These are phyloP conservation scores for Acanthosepion esculentum DNA, from an alignment of 2,888 invertebrate species.

Conservation along the genomic window DNA sequence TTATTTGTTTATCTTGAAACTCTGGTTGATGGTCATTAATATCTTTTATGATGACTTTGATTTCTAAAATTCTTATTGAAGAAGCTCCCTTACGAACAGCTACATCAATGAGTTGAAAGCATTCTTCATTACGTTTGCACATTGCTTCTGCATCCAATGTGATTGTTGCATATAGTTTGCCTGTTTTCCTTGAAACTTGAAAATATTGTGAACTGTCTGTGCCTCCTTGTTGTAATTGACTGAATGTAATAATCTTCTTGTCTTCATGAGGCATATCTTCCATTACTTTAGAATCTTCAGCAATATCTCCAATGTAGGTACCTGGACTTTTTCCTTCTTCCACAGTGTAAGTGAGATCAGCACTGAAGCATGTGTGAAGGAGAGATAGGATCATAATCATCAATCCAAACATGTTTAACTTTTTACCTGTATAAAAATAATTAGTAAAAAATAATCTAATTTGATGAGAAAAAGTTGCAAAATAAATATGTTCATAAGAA, in stretches of 20 bases:
- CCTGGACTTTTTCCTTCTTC: neutral
- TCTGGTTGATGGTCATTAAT: neutral
- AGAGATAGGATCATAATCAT: neutral
- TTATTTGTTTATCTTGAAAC: neutral
- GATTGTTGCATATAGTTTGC: neutral
- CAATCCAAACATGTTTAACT: neutral
- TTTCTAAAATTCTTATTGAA: conserved; percentile 12
- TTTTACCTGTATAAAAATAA: neutral
- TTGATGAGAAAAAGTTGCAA: no score
- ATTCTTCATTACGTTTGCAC: neutral
- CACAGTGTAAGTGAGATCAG: neutral
- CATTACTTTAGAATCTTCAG: neutral
- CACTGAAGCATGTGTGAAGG: neutral
- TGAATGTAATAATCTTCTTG: neutral
- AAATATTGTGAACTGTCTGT: neutral
- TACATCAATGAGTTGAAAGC: neutral
- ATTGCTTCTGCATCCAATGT: neutral
- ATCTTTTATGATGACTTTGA: conserved; percentile 12
- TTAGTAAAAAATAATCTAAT: no score
- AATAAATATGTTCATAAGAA: no score
- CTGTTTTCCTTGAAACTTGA: neutral
- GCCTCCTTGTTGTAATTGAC: neutral
- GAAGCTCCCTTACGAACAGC: neutral
- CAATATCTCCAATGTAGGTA: conserved; percentile 7
- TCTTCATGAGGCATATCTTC: neutral